phyloP scores from a whole-genome alignment of 2,888 invertebrate genomes.

The Erebia aethiops region DNA sequence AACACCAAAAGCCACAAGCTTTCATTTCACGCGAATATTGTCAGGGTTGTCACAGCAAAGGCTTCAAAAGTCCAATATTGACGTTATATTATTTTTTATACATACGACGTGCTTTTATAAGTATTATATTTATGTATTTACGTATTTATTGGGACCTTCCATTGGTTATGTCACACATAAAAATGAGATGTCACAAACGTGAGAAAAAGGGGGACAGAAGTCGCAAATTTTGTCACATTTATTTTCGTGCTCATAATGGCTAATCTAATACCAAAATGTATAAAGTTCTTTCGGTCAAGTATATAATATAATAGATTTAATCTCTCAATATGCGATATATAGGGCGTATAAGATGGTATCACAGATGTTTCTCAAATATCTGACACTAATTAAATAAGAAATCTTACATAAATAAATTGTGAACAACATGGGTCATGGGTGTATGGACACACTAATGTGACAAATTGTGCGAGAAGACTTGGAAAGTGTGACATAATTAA shows the following conservation, averaged over 20 bases:
- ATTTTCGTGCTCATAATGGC: not conserved
- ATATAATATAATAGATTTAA: too few species aligned
- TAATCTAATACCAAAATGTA: not conserved
- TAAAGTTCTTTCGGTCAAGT: too few species aligned
- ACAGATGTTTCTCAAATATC: not conserved
- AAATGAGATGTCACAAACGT: not conserved
- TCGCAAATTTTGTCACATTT: not conserved
- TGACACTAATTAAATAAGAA: not conserved
- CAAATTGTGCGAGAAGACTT: not conserved
- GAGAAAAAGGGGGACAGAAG: too few species aligned
- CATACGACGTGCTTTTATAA: conserved; percentile 46
- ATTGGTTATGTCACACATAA: not conserved
- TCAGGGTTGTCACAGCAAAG: conserved; percentile 45
- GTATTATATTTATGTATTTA: conserved; percentile 46
- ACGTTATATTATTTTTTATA: conserved; percentile 42
- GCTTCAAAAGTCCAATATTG: conserved; percentile 78
- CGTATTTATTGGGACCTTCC: conserved; percentile 24
- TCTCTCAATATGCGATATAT: too few species aligned
- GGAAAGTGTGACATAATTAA: not conserved
- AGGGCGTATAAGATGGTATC: too few species aligned
- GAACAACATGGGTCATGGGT: too few species aligned
- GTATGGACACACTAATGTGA: not conserved
- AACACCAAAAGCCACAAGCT: conserved; percentile 70
- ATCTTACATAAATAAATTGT: too few species aligned
- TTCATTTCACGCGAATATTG: conserved; percentile 55